These are phyloP conservation scores for Cephus runcator DNA, from an alignment of 2,888 invertebrate species.

Conservation along the genomic window DNA sequence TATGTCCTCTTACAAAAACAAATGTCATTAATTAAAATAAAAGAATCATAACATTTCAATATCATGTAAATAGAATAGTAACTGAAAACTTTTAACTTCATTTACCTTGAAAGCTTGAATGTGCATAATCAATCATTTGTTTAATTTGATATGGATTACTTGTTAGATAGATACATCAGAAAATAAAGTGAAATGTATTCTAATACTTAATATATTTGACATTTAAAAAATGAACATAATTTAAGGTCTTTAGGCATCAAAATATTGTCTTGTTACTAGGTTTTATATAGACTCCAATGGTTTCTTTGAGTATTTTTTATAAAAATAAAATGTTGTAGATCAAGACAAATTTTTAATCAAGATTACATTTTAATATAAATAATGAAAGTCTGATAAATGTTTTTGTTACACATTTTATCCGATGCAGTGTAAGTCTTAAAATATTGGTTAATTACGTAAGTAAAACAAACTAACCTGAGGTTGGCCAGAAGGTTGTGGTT, in stretches of 20 bases:
- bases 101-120: background rate
- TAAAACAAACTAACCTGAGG: conserved; percentile 46
- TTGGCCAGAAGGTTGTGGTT: conserved; percentile 57
- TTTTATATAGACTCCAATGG: background rate
- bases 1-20: background rate
- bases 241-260: background rate
- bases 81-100: background rate
- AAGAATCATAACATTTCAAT: background rate
- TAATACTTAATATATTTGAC: too few relatives aligned
- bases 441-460: background rate
- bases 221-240: background rate
- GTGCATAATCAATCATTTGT: background rate
- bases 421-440: background rate
- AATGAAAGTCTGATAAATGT: background rate
- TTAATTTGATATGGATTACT: background rate
- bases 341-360: background rate
- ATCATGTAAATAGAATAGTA: background rate
- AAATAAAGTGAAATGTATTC: too few relatives aligned
- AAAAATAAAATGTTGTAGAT: background rate
- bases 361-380: background rate
- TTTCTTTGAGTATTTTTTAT: background rate
- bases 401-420: background rate
- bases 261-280: background rate
- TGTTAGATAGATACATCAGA: too few relatives aligned
- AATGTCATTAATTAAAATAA: background rate